phyloP scores from a whole-genome alignment of 1,140 invertebrate species.

The Melanaphis sacchari region DNA sequence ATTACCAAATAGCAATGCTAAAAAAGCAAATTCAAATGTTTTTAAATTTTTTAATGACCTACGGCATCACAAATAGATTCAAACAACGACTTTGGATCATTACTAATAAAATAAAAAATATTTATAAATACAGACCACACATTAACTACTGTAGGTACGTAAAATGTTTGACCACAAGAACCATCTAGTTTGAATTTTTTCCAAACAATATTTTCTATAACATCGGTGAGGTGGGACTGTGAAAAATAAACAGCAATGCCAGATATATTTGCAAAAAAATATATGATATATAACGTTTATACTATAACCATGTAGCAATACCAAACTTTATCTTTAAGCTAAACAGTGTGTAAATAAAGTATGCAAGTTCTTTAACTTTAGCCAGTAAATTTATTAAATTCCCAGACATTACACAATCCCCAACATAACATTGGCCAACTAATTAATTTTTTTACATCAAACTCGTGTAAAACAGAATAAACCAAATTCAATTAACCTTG shows the following conservation, averaged over 20 bases:
- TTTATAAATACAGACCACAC: too few species aligned
- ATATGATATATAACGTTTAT: slow-evolving; percentile 59
- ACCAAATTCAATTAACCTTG: slow-evolving; percentile 57
- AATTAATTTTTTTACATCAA: slow-evolving; percentile 15
- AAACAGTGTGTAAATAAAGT: slow-evolving; percentile 24
- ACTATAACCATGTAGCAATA: slow-evolving; percentile 18
- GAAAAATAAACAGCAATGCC: not conserved
- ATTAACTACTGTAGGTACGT: too few species aligned
- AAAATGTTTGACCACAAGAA: slow-evolving; percentile 13
- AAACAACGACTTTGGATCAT: not conserved
- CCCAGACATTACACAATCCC: slow-evolving; percentile 57
- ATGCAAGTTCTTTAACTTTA: slow-evolving; percentile 25
- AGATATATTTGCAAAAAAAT: slow-evolving; percentile 58
- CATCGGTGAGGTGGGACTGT: not conserved
- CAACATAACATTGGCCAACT: slow-evolving; percentile 47
- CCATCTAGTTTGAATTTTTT: slow-evolving; percentile 22
- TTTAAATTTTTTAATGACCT: not conserved
- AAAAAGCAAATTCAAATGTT: slow-evolving; percentile 30
- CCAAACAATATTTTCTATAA: not conserved
- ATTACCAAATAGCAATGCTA: not conserved
- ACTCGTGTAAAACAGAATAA: slow-evolving; percentile 46
- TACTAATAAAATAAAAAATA: not conserved
- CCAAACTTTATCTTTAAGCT: not conserved
- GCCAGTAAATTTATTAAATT: not conserved
- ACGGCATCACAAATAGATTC: not conserved